Conservation (phyloP, 2,113 vertebrate genomes). For the Cheirogaleus medius region DNA sequence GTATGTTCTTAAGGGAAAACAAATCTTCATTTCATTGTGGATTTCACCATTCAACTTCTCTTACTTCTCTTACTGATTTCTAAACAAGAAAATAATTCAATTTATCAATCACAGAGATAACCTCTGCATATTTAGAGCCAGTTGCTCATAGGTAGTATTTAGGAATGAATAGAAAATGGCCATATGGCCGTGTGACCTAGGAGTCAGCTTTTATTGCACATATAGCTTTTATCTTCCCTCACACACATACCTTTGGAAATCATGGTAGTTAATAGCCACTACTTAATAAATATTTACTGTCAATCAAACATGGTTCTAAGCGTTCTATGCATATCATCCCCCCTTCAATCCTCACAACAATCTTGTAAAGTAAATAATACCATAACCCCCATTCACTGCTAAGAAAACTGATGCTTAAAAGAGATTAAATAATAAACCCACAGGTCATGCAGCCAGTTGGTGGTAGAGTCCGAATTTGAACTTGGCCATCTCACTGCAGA, state of each 20-base stretch:
- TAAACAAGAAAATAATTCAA: background rate
- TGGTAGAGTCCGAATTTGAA: background rate
- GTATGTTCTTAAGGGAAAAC: background rate
- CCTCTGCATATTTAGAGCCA: background rate
- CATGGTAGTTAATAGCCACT: background rate
- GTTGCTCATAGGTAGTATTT: background rate
- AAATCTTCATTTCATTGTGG: slow-evolving; percentile 2
- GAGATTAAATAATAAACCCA: background rate
- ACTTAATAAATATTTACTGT: background rate
- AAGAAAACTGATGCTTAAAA: background rate
- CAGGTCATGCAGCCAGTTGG: background rate
- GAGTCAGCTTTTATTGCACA: background rate
- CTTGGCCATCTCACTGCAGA: background rate
- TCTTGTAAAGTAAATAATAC: background rate
- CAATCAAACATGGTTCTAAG: background rate
- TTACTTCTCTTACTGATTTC: background rate
- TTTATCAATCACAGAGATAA: background rate
- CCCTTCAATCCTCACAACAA: background rate
- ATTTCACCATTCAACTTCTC: background rate
- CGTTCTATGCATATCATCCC: background rate
- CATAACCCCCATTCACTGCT: background rate
- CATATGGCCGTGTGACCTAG: background rate
- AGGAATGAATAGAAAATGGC: background rate
- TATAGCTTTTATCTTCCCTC: background rate
- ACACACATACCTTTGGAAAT: background rate